phyloP scores from a whole-genome alignment of 1,140 invertebrate species.

The Rhagoletis zephyria region DNA sequence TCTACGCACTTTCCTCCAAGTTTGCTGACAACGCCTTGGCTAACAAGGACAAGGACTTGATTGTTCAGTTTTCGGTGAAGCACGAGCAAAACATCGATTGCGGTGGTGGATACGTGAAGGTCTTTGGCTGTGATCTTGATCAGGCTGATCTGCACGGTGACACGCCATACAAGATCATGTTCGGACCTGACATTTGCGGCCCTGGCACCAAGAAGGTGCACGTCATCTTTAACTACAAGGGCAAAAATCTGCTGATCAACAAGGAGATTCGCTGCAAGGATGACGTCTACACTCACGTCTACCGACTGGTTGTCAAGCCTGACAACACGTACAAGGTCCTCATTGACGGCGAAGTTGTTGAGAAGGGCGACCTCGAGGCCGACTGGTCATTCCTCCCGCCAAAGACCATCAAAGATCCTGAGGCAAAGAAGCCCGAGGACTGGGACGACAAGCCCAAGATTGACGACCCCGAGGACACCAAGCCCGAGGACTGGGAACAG shows the following conservation, averaged over 20 bases:
- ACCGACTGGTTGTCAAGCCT: constrained; percentile 94
- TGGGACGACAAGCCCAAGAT: constrained; percentile 97
- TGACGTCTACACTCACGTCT: constrained; percentile 97
- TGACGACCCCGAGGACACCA: constrained; percentile 94
- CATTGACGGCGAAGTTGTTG: constrained; percentile 97
- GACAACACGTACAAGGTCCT: constrained; percentile 98
- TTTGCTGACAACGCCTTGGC: constrained; percentile 92
- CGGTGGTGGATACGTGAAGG: constrained; percentile 97
- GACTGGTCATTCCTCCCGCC: constrained; percentile 98
- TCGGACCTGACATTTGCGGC: constrained; percentile 99
- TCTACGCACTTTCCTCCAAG: constrained; percentile 95
- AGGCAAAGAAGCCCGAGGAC: constrained; percentile 93
- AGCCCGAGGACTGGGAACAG: constrained; percentile 94
- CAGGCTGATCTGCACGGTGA: constrained; percentile 97
- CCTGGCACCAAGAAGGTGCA: constrained; percentile 99
- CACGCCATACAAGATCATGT: constrained; percentile 97
- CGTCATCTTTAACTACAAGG: constrained; percentile 99
- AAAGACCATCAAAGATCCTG: constrained; percentile 97
- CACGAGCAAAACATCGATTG: constrained; percentile 99
- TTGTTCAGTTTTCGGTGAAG: constrained; percentile 97
- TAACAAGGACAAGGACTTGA: constrained; percentile 93
- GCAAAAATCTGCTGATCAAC: constrained; percentile 97
- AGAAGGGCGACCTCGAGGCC: constrained; percentile 93
- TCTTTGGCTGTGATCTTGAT: constrained; percentile 92
- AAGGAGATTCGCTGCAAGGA: constrained; percentile 95